Base-by-base conservation (phyloP, 2,888 invertebrate species). In the Meghimatium bilineatum region DNA sequence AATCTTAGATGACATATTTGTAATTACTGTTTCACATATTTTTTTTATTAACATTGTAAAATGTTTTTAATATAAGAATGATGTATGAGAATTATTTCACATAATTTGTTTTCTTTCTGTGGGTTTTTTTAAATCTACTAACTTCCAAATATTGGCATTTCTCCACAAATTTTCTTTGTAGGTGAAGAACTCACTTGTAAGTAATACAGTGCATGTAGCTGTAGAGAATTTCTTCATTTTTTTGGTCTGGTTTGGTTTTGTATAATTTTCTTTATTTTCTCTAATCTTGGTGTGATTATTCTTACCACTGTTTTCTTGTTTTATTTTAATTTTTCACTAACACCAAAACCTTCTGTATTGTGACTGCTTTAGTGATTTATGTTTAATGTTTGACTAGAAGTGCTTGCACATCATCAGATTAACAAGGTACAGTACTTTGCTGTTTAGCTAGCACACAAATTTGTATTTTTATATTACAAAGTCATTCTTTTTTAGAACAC, bases 181-280 rank as follows among this genome's bases (percentile, higher is more conserved):
- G 84, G 84, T 60, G 80, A 84, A 84, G 84, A 84, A 84, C 34
- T 80, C 80, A 52, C 38, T 80, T 76, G 80, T 80, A 76, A 84
- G 84, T 84, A 84, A 32, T 29, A 32, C 56, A 52, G 36, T 36
- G 14, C 36, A n/a, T 44, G 12, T 44, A 44, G 44, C n/a, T 44
- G 44, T 44, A 44, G 44, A 44, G 5, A 12, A 12, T 44, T 44
- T n/a, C 23, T 77, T 63, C 63, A 10, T 6, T 8, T 63, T 38
- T 26, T 77, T n/a, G 3, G 17, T 36, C 38, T 63, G 8, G 14
- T n/a, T n/a, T 77, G 36, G 10, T 60, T 20, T 26, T 38, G 14
- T 77, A 76, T 76, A 49, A 29, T 77, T 10, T 36, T 77, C 32
- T 77, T 26, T 36, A 36, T 26, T 52, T 52, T 52, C 32, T 14